Evolutionary conservation across 2,797 vertebrate species (phyloP), one percentile per base, ranked within the genome.

Genomic region (Chloroceryle amazona): DNA sequence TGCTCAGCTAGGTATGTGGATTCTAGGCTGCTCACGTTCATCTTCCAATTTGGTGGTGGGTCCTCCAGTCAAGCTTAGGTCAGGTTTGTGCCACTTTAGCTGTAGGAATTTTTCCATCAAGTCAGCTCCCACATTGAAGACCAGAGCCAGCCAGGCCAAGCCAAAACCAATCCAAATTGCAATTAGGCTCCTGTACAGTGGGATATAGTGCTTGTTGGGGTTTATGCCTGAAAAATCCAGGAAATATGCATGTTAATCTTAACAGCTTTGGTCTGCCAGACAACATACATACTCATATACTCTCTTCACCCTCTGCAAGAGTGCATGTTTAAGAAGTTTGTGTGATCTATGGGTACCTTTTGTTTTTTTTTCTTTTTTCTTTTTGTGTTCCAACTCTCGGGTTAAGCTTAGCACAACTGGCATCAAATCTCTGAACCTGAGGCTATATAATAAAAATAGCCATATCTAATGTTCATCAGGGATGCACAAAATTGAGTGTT

Each of bases 161-260:
- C 98, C 98, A 76, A 98, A 97, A 68, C 98, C 96, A 92, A 98
- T 98, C 98, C 98, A 98, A 86, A 98, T 90, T 0, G 97, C 98
- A 5, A 98, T 98, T 63, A 98, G 86, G 86, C 97, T 98, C 89
- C 98, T 94, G 93, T 98, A 98, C 47, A 97, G 84, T 0, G 98
- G 85, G 73, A 98, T 97, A 71, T 98, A 98, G 83, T 97, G 97
- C 90, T 98, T 98, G 85, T 94, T 98, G 71, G 98, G 98, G 67
- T 98, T 98, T 3, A 96, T 98, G 65, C 98, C 98, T 98, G 95
- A 61, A 93, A 94, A 96, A 71, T 47, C n/a, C 80, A 72, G 61
- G 54, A 75, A 87, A 86, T 61, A 21, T 58, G 46, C 6, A 10
- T 49, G 31, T 93, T 92, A 94, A 75, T 75, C 41, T 91, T 58